Evolutionary conservation across 2,888 invertebrate species (phyloP).

Genomic region (Miltochrista miniata): DNA sequence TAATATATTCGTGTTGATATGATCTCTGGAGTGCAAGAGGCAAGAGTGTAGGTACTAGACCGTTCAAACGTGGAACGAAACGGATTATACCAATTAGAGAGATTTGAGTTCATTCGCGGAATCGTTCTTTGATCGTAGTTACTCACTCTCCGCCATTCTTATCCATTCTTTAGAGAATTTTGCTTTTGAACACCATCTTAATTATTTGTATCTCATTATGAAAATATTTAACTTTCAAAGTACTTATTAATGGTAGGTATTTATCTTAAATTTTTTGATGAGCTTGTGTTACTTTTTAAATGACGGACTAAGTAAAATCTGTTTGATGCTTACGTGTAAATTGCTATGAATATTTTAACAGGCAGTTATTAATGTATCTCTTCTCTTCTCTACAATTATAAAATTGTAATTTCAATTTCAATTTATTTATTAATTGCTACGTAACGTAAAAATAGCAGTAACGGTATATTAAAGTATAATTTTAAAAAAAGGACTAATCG

Average conservation of each 20-base stretch:
- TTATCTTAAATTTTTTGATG: conserved; percentile 13
- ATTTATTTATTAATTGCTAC: too few species aligned
- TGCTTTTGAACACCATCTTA: conserved; percentile 36
- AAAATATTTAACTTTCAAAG: conserved; percentile 27
- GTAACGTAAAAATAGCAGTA: too few species aligned
- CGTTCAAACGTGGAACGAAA: conserved; percentile 41
- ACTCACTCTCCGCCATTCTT: conserved; percentile 37
- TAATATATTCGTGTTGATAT: conserved; percentile 22
- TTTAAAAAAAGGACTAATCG: too few species aligned
- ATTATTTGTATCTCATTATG: conserved; percentile 41
- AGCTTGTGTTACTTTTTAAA: conserved; percentile 26
- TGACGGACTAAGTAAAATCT: conserved; percentile 2
- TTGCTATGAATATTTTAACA: conserved; percentile 4
- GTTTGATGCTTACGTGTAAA: background rate
- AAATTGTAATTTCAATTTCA: too few species aligned
- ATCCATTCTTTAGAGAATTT: conserved; percentile 35
- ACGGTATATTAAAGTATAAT: too few species aligned
- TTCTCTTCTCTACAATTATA: too few species aligned
- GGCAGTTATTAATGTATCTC: background rate
- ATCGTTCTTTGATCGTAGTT: conserved; percentile 56
- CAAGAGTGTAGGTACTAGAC: conserved; percentile 23
- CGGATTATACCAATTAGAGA: conserved; percentile 76
- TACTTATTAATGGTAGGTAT: conserved; percentile 28
- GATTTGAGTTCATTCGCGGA: conserved; percentile 57
- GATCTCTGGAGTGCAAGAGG: conserved; percentile 46